These are phyloP conservation scores for Holothuria leucospilota DNA, from an alignment of 53 echinoderm and acorn worm species.

Conservation along the genomic window DNA sequence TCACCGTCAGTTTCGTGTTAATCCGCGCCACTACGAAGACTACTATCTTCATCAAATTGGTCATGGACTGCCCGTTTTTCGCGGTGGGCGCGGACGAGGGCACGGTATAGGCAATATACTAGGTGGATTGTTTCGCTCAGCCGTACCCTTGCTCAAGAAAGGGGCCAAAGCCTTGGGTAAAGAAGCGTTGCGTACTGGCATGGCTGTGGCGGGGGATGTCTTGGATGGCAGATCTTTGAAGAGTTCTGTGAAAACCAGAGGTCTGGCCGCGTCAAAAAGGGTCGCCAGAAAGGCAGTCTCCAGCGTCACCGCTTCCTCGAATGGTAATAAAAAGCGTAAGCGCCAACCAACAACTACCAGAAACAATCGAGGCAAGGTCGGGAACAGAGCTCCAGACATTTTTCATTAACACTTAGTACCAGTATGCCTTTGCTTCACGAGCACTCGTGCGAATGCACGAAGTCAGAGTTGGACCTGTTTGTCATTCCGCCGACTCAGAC, in stretches of 20 bases:
- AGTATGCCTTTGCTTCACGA: slow-evolving; percentile 78
- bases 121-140: slow-evolving; percentile 44
- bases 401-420: slow-evolving; percentile 1
- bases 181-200: too few species aligned
- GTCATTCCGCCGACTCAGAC: slow-evolving; percentile 76
- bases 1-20: neutral
- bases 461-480: slow-evolving; percentile 77
- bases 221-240: too few species aligned
- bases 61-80: slow-evolving; percentile 30
- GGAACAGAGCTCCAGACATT: slow-evolving; percentile 27
- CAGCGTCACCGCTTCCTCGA: neutral
- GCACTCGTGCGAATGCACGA: slow-evolving; percentile 75
- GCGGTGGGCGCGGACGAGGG: slow-evolving; percentile 8
- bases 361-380: neutral
- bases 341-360: neutral
- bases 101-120: slow-evolving; percentile 34
- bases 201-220: slow-evolving; percentile 59
- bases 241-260: neutral
- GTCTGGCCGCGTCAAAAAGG: neutral
- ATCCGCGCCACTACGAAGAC: neutral
- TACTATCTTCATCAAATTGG: slow-evolving; percentile 17
- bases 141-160: too few species aligned
- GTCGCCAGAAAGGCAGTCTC: neutral
- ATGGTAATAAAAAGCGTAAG: slow-evolving; percentile 5
- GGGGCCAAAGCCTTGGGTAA: too few species aligned